Base-by-base conservation (phyloP, 1,140 invertebrate species). In the Zaprionus kolodkinae region DNA sequence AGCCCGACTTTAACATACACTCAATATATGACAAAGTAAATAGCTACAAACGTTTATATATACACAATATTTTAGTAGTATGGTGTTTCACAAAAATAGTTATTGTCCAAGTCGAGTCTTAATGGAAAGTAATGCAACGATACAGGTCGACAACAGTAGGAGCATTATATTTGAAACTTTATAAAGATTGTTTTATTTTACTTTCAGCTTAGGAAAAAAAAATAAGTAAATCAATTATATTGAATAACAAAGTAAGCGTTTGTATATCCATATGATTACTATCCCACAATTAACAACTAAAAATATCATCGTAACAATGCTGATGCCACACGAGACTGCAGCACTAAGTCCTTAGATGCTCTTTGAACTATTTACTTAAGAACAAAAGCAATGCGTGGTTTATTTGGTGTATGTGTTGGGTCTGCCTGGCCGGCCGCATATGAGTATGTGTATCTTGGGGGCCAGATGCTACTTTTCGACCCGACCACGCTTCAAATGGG, bases 401-500 rank as follows among this genome's bases (percentile, higher is more conserved):
- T 48, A 36, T 69, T 88, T 74, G 66, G 79, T 83, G 63, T 82
- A 45, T 75, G 30, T 79, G 55, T 33, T 56, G 35, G 17, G 15
- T 70, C 43, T 63, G 56, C 66, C 33, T 63, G 25, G 25, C 11
- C 35, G 25, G 25, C 11, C 35, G 10, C 64, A 15, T 48, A 57
- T 62, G 65, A 69, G 57, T 69, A 54, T 66, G n/a, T 66, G 30
- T 61, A 48, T 56, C 15, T 25, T 36, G 2, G 35, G 9, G 27
- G 45, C 11, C 13, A 61, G 10, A 25, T 56, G 80, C 71, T 87
- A 87, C 11, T 78, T 33, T 0, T 78, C 59, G 56, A 67, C 10
- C 72, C 86, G 72, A 40, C 91, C 91, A 43, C 86, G 79, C 66
- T 90, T 92, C 30, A 91, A 68, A 59, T 92, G 91, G n/a, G 79